Base-by-base conservation (phyloP, 2,797 vertebrate genomes). In the Gastrophryne carolinensis region DNA sequence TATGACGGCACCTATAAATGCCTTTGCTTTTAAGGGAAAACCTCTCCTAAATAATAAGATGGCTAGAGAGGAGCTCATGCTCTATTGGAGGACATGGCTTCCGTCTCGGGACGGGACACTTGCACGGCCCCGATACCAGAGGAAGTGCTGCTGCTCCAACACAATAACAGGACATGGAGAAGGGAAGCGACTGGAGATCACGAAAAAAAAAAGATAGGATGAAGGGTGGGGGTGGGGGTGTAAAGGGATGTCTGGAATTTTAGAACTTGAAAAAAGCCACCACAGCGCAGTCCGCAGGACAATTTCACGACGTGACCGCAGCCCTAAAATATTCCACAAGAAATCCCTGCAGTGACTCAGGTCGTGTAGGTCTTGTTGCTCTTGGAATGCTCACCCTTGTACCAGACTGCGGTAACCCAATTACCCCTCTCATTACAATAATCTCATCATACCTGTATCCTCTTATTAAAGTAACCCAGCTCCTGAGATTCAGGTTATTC, bases 101-200 rank as follows among this genome's bases (percentile, higher is more conserved):
- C 58, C 32, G 35, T 44, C 66, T 62, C 53, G 34, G 17, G 37
- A 67, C 52, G 58, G 63, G 53, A 75, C 52, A 34, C 7, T 39
- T 58, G 13, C 17, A 13, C 21, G 37, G 44, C 53, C 10, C 53
- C 23, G 44, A 68, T 53, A 67, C 5, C 2, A 44, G 47, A 76
- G 73, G 73, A 76, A 69, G 65, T 62, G 47, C 44, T 30, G 47
- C 30, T 37, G 17, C 17, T 56, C 61, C 71, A 41, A 69, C 65
- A 76, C 73, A 76, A 76, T 76, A 69, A 76, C 73, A 69, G 73
- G 73, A 76, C 65, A 32, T 54, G n/a, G 47, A 32, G 53, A 41
- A 32, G 56, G 61, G 64, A 66, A 44, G 58, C 10, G 9, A 52
- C 29, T n/a, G 21, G 5, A 2, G 15, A 44, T 13, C 5, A 44